These are phyloP conservation scores for Lepus townsendii DNA, from an alignment of 2,797 vertebrate species.

Conservation along the genomic window DNA sequence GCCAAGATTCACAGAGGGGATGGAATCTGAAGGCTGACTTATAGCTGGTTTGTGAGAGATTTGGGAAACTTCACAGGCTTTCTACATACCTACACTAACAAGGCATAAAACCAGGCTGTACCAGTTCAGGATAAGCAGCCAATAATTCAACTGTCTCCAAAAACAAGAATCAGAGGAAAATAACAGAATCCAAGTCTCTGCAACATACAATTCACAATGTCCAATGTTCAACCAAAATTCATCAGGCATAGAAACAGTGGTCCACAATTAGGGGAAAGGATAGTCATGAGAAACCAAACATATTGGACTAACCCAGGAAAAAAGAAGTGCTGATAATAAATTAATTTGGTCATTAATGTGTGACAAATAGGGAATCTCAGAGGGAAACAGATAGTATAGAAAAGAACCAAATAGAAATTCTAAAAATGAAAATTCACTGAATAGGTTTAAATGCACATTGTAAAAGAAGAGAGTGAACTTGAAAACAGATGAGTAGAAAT, in stretches of 20 bases:
- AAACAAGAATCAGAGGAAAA: slow-evolving; percentile 16
- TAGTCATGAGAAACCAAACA: not conserved
- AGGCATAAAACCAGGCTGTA: not conserved
- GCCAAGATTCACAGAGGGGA: not conserved
- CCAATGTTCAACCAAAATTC: not conserved
- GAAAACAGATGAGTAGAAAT: not conserved
- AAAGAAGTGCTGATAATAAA: not conserved
- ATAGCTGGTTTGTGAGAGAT: not conserved
- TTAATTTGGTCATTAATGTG: not conserved
- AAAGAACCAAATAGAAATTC: too few relatives aligned
- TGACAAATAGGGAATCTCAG: not conserved
- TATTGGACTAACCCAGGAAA: not conserved
- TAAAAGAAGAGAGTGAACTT: not conserved
- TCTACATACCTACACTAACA: not conserved
- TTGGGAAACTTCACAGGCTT: not conserved
- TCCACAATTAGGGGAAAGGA: not conserved
- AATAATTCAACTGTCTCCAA: not conserved
- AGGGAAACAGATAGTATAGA: not conserved
- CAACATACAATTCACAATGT: not conserved
- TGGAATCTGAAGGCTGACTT: not conserved
- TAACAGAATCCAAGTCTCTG: slow-evolving; percentile 18
- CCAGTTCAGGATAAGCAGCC: not conserved
- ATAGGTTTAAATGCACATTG: not conserved
- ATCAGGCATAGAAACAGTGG: not conserved
- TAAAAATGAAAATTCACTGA: not conserved